These are phyloP conservation scores for Falco cherrug DNA, from an alignment of 2,797 vertebrate species.

Conservation along the genomic window DNA sequence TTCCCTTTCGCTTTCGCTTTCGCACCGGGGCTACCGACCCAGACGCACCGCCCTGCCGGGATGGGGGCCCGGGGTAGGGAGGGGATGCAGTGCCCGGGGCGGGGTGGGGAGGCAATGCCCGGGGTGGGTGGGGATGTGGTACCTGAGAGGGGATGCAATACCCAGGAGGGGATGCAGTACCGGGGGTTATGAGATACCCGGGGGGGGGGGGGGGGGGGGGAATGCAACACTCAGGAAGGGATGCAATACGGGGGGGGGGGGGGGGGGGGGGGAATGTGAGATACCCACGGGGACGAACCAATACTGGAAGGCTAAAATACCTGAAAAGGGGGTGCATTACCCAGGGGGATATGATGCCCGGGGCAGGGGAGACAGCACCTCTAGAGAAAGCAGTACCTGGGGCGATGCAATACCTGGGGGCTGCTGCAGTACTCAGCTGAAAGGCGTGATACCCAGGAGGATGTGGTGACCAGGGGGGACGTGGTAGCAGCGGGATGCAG, in stretches of 20 bases:
- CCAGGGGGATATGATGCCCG: not conserved
- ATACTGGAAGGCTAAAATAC: not conserved
- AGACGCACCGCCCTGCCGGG: not conserved
- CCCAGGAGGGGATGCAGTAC: not conserved
- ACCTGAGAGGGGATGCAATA: not conserved
- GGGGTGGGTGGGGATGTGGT: not conserved
- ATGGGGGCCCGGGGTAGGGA: too few relatives aligned
- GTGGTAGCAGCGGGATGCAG: not conserved
- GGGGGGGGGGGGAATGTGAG: too few relatives aligned
- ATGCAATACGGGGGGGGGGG: too few relatives aligned
- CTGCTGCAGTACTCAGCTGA: too few relatives aligned
- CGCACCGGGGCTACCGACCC: not conserved
- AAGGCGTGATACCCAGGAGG: not conserved
- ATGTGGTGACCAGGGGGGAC: too few relatives aligned
- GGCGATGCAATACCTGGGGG: too few relatives aligned
- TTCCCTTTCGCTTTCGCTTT: constrained; percentile 20
- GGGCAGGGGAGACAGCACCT: too few relatives aligned
- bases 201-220: too few relatives aligned
- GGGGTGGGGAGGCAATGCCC: too few relatives aligned
- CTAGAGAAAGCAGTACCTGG: not conserved
- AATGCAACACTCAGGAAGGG: too few relatives aligned
- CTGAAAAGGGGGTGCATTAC: not conserved
- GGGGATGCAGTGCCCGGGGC: too few relatives aligned
- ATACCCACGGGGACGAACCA: too few relatives aligned
- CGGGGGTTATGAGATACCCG: not conserved